phyloP scores from a whole-genome alignment of 2,113 vertebrate species.

The Scatophagus argus region DNA sequence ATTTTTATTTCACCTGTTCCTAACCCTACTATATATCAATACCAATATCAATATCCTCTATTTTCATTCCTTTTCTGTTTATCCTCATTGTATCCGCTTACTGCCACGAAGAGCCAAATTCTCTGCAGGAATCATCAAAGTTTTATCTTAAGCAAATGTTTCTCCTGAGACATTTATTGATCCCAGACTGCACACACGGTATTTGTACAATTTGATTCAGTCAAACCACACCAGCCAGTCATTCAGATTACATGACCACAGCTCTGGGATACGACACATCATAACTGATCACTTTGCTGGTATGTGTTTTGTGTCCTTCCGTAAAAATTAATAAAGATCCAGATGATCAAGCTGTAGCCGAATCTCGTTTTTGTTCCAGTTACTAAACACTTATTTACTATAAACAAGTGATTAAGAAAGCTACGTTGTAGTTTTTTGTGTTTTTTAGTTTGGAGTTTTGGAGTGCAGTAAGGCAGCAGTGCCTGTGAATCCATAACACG shows the following conservation, averaged over 20 bases:
- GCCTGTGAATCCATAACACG: background rate
- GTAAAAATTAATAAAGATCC: background rate
- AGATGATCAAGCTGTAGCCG: background rate
- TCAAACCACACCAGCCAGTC: conserved; percentile 50
- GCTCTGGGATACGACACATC: conserved; percentile 28
- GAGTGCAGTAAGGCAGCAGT: background rate
- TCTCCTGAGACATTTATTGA: background rate
- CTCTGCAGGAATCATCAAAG: background rate
- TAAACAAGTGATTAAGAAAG: background rate
- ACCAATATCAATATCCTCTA: background rate
- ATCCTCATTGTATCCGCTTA: background rate
- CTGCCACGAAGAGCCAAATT: background rate
- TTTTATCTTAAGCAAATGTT: conserved; percentile 2
- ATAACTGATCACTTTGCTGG: background rate
- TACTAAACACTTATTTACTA: background rate
- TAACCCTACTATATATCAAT: background rate
- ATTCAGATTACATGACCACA: conserved; percentile 77
- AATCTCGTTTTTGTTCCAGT: background rate
- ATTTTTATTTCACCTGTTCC: background rate
- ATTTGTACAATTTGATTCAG: background rate
- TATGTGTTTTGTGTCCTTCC: background rate
- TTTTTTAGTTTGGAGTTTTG: too few relatives aligned
- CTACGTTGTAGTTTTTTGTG: too few relatives aligned
- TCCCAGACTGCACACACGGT: background rate
- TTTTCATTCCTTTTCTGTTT: background rate